Evolutionary conservation across 2,113 vertebrate genomes (phyloP).

Genomic region (Vulpes ferrilata): DNA sequence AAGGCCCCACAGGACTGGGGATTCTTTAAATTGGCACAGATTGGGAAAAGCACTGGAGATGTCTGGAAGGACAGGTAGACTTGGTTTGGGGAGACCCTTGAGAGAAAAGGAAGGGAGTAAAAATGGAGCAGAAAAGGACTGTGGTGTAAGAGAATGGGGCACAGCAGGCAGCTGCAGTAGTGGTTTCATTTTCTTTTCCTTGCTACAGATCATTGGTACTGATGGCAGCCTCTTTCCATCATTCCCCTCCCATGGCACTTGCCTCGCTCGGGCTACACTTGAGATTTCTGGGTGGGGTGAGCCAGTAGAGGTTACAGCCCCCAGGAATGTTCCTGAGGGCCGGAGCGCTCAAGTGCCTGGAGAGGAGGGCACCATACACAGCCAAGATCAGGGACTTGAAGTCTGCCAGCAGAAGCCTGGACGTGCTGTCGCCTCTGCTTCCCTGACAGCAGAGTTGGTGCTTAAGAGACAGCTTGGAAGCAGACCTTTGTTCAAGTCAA

Average conservation of each 20-base stretch:
- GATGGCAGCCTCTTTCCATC: not conserved
- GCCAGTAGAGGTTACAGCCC: not conserved
- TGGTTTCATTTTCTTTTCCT: not conserved
- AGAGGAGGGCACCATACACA: not conserved
- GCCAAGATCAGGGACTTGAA: not conserved
- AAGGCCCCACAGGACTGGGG: not conserved
- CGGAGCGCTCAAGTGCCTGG: not conserved
- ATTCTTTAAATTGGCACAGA: not conserved
- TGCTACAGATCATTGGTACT: not conserved
- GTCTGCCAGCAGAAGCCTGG: not conserved
- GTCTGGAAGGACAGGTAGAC: not conserved
- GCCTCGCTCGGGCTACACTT: not conserved
- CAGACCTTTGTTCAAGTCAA: not conserved
- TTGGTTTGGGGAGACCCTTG: not conserved
- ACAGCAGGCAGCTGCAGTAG: rapidly evolving
- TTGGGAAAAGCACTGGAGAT: not conserved
- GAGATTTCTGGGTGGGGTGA: not conserved
- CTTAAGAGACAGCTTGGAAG: not conserved
- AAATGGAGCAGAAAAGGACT: not conserved
- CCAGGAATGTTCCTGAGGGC: not conserved
- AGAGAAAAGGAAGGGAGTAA: not conserved
- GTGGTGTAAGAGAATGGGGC: too few relatives aligned
- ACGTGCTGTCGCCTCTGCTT: not conserved
- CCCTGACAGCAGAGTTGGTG: not conserved
- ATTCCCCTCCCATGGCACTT: too few relatives aligned